A percentile compares a stretch with the other conserved stretches of the same genome.
Evolutionary conservation across 2,888 invertebrate genomes (phyloP).

Genomic region (Pyrrhosoma nymphula): DNA sequence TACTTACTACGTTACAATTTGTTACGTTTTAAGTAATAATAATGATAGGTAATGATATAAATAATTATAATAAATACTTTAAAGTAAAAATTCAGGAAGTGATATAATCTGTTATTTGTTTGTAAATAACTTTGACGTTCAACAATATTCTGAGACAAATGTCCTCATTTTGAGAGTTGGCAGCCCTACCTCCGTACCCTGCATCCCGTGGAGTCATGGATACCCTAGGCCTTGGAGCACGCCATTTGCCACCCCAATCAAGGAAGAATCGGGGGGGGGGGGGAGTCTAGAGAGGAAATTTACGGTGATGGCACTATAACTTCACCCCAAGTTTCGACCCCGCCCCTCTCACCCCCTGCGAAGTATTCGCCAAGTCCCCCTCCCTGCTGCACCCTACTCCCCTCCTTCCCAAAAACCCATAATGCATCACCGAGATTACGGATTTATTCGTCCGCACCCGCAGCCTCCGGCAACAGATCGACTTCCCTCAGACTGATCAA

Average conservation of each 20-base stretch:
- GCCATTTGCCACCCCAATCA: neutral
- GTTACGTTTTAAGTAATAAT: no score
- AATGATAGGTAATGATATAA: no score
- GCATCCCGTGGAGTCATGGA: neutral
- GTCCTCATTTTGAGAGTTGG: no score
- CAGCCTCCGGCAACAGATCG: neutral
- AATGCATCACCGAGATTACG: slow-evolving; percentile 48
- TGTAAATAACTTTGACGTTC: no score
- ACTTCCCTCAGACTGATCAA: neutral
- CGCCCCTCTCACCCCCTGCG: neutral
- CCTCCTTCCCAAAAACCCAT: neutral
- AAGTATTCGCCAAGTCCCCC: neutral
- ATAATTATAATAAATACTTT: no score
- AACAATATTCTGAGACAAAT: no score
- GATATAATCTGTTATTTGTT: no score
- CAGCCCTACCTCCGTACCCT: neutral
- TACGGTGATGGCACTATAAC: neutral
- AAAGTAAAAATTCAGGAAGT: no score
- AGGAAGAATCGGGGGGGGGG: neutral
- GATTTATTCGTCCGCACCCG: slow-evolving; percentile 46
- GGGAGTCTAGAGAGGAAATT: neutral
- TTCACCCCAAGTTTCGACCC: neutral
- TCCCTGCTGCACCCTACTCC: neutral
- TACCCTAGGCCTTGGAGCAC: neutral
- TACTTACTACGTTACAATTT: no score